Percentiles rank a stretch among this genome's conserved stretches.
phyloP scores from a whole-genome alignment of 1,140 invertebrate species.

The Bemisia tabaci region DNA sequence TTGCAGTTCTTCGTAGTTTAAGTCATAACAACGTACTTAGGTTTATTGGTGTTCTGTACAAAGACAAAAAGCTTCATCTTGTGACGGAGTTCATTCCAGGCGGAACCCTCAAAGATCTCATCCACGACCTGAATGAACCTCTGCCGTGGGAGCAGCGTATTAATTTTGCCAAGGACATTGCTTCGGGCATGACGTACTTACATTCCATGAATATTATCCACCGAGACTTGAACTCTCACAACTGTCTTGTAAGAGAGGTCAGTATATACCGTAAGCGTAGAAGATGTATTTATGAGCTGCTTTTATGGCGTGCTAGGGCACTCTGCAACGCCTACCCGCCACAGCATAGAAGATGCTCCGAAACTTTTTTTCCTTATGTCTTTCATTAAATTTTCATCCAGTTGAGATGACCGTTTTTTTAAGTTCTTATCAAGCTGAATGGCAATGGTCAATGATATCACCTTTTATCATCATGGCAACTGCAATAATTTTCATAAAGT shows the following conservation, averaged over 20 bases:
- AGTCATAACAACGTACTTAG: constrained; percentile 79
- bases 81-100: constrained; percentile 86
- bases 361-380: constrained; percentile 1
- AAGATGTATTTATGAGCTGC: too few species aligned
- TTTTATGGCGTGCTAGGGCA: too few species aligned
- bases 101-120: constrained; percentile 72
- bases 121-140: constrained; percentile 51
- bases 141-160: constrained; percentile 72
- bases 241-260: constrained; percentile 78
- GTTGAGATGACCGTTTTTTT: too few species aligned
- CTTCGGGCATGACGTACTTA: constrained; percentile 83
- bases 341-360: too few species aligned
- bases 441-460: too few species aligned
- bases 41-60: constrained; percentile 87
- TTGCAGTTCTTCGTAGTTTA: constrained; percentile 73
- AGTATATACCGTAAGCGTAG: too few species aligned
- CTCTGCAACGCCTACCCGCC: too few species aligned
- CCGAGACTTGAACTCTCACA: constrained; percentile 90
- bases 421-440: too few species aligned
- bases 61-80: constrained; percentile 78
- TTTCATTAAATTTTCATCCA: too few species aligned
- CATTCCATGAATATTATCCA: constrained; percentile 92
- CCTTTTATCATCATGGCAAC: too few species aligned
- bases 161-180: constrained; percentile 78
- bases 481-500: too few species aligned